Evolutionary conservation across 1,140 invertebrate genomes (phyloP), one percentile per base, ranked within the genome.

Genomic region (Drosophila aff.): DNA sequence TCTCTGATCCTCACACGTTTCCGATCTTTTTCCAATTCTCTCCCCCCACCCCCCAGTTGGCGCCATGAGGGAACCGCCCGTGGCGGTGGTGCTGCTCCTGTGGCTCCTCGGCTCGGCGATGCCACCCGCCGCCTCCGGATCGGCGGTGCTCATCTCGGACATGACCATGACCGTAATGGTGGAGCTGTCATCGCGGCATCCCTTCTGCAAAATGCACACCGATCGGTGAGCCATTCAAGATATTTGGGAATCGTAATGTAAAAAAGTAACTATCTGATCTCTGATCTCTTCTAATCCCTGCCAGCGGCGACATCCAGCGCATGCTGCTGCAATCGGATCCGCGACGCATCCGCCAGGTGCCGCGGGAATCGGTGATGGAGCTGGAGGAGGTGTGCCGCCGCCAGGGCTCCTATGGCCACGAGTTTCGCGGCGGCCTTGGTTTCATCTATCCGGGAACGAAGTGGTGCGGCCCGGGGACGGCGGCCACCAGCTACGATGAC

Each of bases 401-500:
- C 18, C 78, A 91, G 62, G 90, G 92, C 33, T 91, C 91, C 18
- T 92, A 92, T 53, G 92, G 91, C 0, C 76, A 78, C 6, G 89
- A 92, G 84, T 90, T 86, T 59, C 93, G 94, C 62, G 94, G 94
- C 33, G 92, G 92, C 0, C 61, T 93, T 9, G 92, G 92, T 43
- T 93, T 93, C 64, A 92, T 95, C 38, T 95, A 95, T 79, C 93
- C 94, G 73, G 96, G 96, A 0, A 96, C 96, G 0, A 96, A 96
- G 82, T 96, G 96, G 96, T 96, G 96, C 77, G 96, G 96, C 11
- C 95, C 95, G 4, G 96, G 93, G 2, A 95, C 95, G 67, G 91
- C 94, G 13, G 95, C 96, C 1, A 79, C 77, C 0, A 94, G 94
- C 57, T 96, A 95, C 82, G 93, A 95, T 33, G 96, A 97, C 43